These are phyloP conservation scores for Theropithecus gelada DNA, from an alignment of 2,113 vertebrate species.

Conservation along the genomic window DNA sequence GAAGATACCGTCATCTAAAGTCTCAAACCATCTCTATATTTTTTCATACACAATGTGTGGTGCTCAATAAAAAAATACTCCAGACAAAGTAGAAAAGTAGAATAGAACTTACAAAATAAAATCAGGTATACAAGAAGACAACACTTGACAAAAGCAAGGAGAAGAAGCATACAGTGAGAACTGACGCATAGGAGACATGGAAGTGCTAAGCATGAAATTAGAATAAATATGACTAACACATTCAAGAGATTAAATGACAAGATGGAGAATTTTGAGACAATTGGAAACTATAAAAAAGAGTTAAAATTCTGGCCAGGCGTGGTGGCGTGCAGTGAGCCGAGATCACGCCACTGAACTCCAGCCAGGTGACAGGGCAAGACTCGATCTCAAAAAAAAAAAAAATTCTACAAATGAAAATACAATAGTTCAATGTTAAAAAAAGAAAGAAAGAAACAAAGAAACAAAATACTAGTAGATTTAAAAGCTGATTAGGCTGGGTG, in stretches of 20 bases:
- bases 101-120: background rate
- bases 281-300: background rate
- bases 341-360: background rate
- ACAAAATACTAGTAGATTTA: background rate
- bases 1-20: background rate
- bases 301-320: background rate
- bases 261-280: background rate
- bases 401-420: background rate
- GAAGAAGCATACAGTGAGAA: background rate
- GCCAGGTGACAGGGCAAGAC: background rate
- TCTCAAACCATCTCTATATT: background rate
- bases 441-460: no score
- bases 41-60: background rate
- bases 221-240: background rate
- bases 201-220: background rate
- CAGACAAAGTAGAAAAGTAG: background rate
- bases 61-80: background rate
- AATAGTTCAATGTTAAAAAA: background rate
- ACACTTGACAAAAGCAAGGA: background rate
- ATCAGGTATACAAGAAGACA: background rate
- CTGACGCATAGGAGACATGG: background rate
- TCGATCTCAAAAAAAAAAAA: background rate
- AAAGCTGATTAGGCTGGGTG: background rate
- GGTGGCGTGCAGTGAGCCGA: no score
- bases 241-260: slow-evolving; percentile 15